Evolutionary conservation across 1,140 invertebrate genomes (phyloP), one percentile per base, ranked within the genome.

Genomic region (Belonocnema kinseyi): DNA sequence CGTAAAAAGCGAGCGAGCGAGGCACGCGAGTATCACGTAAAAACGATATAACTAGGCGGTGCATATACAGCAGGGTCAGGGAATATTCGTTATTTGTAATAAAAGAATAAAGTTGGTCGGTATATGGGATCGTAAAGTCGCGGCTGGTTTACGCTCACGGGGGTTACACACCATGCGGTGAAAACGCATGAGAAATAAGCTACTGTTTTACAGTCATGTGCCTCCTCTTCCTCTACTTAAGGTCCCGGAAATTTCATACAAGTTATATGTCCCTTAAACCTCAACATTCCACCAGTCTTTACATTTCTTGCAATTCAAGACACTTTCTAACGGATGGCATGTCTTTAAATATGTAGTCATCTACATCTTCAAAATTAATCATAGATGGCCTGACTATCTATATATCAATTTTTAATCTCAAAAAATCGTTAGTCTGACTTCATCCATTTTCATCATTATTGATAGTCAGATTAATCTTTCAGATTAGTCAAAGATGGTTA

Each of bases 101-200:
- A 88, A 89, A 89, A 89, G 84, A 89, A 89, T 86, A 88, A 88
- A 88, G 78, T 85, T 79, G 73, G 56, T 85, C 54, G 83, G 80
- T 88, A 89, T 89, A 89, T 86, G 84, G 84, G 84, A 86, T 88
- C 88, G 83, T 90, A 90, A 90, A 89, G 80, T 85, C 79, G 79
- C 82, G 80, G 82, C 76, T 84, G 80, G 84, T 87, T 88, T 88
- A 88, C 80, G 81, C 75, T 56, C 72, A 74, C 71, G 79, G 76
- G 61, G 33, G 61, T 52, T 51, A 70, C 54, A 51, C 58, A 46
- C 73, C 76, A 54, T 40, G 50, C 71, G 51, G 16, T n/a, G 61
- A 66, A 66, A 66, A 66, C 40, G 61, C 61, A 66, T 66, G 61
- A 40, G 61, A 66, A 40, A 66, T 66, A 66, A 66, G 61, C 61